Conservation (phyloP, 1,140 invertebrate species). For the Zeugodacus cucurbitae region DNA sequence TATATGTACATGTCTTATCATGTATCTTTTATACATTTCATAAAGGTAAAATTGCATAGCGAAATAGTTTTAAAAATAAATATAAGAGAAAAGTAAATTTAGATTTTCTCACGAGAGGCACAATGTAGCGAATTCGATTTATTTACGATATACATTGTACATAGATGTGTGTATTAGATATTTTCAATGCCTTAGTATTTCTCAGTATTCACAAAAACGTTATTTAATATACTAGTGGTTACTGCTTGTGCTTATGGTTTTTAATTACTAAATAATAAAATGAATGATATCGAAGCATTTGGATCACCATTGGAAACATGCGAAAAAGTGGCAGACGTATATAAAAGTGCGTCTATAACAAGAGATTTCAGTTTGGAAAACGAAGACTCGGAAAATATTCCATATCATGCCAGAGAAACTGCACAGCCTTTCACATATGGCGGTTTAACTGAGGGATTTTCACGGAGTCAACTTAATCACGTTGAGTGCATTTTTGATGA, state of each 20-base stretch:
- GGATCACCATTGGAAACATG: not conserved
- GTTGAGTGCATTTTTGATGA: not conserved
- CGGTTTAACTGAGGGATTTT: constrained; percentile 58
- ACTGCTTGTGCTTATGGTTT: not conserved
- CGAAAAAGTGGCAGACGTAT: not conserved
- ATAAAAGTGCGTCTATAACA: not conserved
- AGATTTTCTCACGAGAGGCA: not conserved
- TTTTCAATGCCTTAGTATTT: not conserved
- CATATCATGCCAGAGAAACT: constrained; percentile 81
- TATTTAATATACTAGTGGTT: not conserved
- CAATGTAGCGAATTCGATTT: not conserved
- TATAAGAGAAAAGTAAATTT: not conserved
- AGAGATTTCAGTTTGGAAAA: not conserved
- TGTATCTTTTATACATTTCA: not conserved
- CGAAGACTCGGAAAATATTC: constrained; percentile 67
- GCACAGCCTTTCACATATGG: constrained; percentile 82
- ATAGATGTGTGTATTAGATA: not conserved
- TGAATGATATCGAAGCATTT: not conserved
- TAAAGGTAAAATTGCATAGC: not conserved
- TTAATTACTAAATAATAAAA: not conserved
- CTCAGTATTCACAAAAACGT: not conserved
- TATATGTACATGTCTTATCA: too few relatives aligned
- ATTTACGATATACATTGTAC: too few relatives aligned
- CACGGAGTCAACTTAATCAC: constrained; percentile 33
- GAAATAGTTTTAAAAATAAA: not conserved